Base-by-base conservation (phyloP, 2,888 invertebrate species). In the Saturnia pavonia region DNA sequence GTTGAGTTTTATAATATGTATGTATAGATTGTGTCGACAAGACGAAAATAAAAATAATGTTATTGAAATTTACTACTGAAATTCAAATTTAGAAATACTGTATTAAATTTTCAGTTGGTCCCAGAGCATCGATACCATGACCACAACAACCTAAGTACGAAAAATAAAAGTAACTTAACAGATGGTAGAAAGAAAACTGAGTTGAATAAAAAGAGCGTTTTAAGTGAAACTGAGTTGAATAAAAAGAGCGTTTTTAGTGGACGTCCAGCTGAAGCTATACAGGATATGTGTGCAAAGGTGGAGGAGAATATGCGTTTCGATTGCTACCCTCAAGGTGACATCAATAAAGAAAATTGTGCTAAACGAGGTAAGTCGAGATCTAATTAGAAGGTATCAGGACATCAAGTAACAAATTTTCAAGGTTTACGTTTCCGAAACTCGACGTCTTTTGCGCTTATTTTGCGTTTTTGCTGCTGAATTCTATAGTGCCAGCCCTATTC, bases 271-370 rank as follows among this genome's bases (percentile, higher is more conserved):
- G 89, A 88, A 54, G 80, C 88, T 6, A 72, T 88, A 70, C 80
- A 78, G n/a, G 88, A 89, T 1, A 80, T 94, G 75, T 96, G 96
- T 78, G 80, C 82, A 0, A 81, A 82, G 43, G 79, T 95, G 0
- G 81, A 86, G 0, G 94, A 95, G 70, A 83, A 85, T 7, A 87
- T 94, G 76, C 92, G 95, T 73, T 96, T 97, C 79, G 97, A 97
- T 82, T 97, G 97, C 80, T 95, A 94, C 80, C 97, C 97, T 0
- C 95, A 96, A 82, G 83, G 88, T 12, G 94, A 90, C 8, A 84
- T 88, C 19, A 89, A 79, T 51, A 90, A 95, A 80, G 85, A 93
- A 40, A 88, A 86, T 0, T 97, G 97, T 80, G 88, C 89, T 68
- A 88, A 94, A 70, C 89, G 97, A 88, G 96, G 93, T 92, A 22